Percentiles rank a stretch among this genome's conserved stretches.
Evolutionary conservation across 1,140 invertebrate species (phyloP).

Genomic region (Centruroides vittatus): DNA sequence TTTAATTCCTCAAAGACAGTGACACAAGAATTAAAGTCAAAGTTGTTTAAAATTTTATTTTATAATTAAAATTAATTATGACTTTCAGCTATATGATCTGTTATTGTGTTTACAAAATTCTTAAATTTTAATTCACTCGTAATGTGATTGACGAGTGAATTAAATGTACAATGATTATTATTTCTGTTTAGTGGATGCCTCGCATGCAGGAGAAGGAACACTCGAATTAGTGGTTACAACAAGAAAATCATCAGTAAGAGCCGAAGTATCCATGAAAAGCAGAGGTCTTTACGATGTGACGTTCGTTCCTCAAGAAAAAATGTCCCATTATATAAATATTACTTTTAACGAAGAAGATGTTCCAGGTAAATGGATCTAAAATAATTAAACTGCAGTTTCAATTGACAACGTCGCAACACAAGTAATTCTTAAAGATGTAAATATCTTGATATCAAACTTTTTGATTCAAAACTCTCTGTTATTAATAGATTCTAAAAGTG

Average conservation of each 20-base stretch:
- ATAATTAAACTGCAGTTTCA: not conserved
- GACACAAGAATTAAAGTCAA: too few relatives aligned
- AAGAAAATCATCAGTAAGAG: conserved; percentile 47
- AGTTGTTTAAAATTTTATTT: too few relatives aligned
- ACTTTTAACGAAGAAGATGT: conserved; percentile 92
- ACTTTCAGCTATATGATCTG: too few relatives aligned
- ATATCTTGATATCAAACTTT: too few relatives aligned
- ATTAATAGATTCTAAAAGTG: too few relatives aligned
- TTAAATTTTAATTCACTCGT: conserved; percentile 1
- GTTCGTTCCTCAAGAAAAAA: conserved; percentile 78
- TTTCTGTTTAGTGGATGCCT: conserved; percentile 62
- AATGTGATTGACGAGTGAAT: not conserved
- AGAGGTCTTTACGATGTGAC: conserved; percentile 90
- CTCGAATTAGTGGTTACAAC: conserved; percentile 87
- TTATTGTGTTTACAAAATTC: not conserved
- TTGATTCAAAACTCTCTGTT: too few relatives aligned
- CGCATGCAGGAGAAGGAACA: conserved; percentile 88
- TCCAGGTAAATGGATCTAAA: conserved; percentile 37
- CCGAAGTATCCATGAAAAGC: conserved; percentile 66
- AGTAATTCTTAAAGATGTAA: too few relatives aligned
- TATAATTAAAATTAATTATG: too few relatives aligned
- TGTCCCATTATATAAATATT: conserved; percentile 86
- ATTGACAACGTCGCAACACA: too few relatives aligned
- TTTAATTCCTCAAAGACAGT: too few relatives aligned
- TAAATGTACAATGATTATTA: not conserved